Base-by-base conservation (phyloP, 2,113 vertebrate genomes). In the Podocnemis expansa region DNA sequence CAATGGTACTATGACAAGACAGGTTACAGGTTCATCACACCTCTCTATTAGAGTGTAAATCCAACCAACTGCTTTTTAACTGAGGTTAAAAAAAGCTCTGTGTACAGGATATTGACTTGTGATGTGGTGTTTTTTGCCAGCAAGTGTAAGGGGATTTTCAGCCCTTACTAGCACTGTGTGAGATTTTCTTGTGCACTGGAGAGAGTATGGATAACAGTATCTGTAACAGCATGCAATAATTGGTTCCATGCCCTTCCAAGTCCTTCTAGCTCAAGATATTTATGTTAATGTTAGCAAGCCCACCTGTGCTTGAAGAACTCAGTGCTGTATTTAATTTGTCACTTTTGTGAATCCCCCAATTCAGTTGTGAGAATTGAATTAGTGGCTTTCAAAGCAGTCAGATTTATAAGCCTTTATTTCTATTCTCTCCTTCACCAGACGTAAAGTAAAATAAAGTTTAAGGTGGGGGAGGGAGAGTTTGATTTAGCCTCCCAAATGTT, bases 91-190 rank as follows among this genome's bases (percentile, higher is more conserved):
- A 52, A 81, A 0, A 87, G 80, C 2, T 89, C 56, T 87, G 6
- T 3, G 0, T 91, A 76, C 51, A 63, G 34, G 91, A 76, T 91
- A 51, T 58, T 22, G 38, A 51, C 47, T 45, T 80, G 22, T 45
- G 51, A 24, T 73, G 27, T 49, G 21, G 83, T 94, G 95, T 47
- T 93, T 80, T 97, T 96, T 91, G 94, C 93, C 92, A 80, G 86
- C 76, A 60, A 75, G 52, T 55, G 17, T 29, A 17, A 6, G 95
- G 95, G 95, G 95, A 24, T 93, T 97, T 97, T 97, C 91, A 94
- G 80, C 47, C 87, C 87, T 49, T 94, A 80, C 6, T 0, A 90
- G 82, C 83, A n/a, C 0, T 0, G 12, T 2, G 12, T 84, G 93
- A 93, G 81, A 84, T 88, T 91, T 94, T 83, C 54, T 51, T 24